Evolutionary conservation across 2,888 invertebrate species (phyloP), one percentile per base, ranked within the genome.

Genomic region (Harpalus rubripes): DNA sequence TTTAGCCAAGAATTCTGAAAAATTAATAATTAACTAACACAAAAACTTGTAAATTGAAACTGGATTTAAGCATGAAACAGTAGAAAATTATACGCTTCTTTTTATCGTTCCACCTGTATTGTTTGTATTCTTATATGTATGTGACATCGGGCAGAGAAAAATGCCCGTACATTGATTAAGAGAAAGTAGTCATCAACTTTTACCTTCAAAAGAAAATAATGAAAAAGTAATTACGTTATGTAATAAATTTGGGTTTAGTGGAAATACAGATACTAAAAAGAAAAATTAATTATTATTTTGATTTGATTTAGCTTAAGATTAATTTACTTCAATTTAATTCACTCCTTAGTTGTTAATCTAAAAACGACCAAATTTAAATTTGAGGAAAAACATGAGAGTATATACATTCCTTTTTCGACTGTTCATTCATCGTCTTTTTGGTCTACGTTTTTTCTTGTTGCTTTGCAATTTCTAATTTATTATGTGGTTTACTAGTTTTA

Each of bases 111-210:
- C 32, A 68, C n/a, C 68, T 39, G 39, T 32, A 68, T 52, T 52
- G 39, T 39, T 32, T 26, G 39, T 39, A 39, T 32, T n/a, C 32
- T 3, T 15, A 68, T 26, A 63, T 15, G 68, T 32, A 65, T 68
- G 68, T 39, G 39, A 39, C 39, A 68, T 26, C 44, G 0, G 52
- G 41, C 44, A 3, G 52, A 18, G 44, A 72, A 72, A 15, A 74
- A 52, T 52, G 12, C 44, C 44, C 44, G 26, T 74, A 44, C 26
- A 44, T 74, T 44, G 72, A 74, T 74, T 18, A 39, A 44, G 44
- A 44, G 72, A 74, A 74, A 74, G 72, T 74, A 44, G 44, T 44
- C 72, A 74, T 74, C 41, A 44, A 74, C 44, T 68, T 74, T 68
- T 44, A 18, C 16, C 72, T 74, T 15, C 18, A 74, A 44, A 74